Evolutionary conservation across 2,797 vertebrate species (phyloP).

Genomic region (Sylvilagus floridanus): DNA sequence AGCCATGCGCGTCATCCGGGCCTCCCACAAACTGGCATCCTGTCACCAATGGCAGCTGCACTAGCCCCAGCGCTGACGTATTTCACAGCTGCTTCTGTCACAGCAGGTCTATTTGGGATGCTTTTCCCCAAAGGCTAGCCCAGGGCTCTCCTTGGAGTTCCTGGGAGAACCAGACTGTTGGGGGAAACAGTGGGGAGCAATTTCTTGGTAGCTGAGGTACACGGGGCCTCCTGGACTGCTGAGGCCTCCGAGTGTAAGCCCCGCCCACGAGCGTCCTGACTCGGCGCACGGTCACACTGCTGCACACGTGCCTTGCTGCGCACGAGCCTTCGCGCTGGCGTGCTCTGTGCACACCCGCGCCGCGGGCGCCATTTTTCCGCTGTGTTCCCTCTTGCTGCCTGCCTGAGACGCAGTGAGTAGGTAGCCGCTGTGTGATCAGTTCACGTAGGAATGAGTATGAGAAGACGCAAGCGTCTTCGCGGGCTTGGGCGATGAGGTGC

Average conservation of each 20-base stretch:
- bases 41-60: no score
- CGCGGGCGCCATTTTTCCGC: no score
- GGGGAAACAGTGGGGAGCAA: no score
- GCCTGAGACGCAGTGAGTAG: background rate
- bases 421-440: background rate
- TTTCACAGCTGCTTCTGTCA: background rate
- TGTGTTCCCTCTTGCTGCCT: background rate
- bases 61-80: background rate
- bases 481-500: no score
- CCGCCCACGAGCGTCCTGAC: background rate
- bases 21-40: no score
- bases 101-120: no score
- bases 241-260: background rate
- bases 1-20: no score
- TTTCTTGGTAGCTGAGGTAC: background rate
- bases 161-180: no score
- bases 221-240: no score
- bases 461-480: no score
- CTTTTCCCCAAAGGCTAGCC: no score
- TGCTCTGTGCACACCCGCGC: background rate
- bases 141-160: no score
- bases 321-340: background rate
- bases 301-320: background rate
- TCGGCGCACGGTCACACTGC: background rate
- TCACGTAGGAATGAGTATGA: background rate